Evolutionary conservation across 2,888 invertebrate genomes (phyloP).

Genomic region (Boloria selene): DNA sequence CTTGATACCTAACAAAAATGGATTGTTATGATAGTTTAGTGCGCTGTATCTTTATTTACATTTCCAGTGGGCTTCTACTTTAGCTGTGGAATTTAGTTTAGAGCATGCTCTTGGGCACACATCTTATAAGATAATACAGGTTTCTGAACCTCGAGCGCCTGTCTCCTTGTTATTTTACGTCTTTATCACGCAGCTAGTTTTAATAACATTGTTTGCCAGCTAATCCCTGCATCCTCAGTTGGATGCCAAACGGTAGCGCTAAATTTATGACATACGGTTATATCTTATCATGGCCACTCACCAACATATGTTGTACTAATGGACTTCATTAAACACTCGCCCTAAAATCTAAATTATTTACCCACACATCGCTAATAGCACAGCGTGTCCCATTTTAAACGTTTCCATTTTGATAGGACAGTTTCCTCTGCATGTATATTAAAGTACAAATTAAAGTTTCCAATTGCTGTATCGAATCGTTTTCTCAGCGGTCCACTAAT

Average conservation of each 20-base stretch:
- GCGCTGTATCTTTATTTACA: conserved; percentile 17
- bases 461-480: conserved; percentile 11
- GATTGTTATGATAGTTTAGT: conserved; percentile 16
- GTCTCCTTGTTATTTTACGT: conserved; percentile 60
- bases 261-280: conserved; percentile 78
- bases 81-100: conserved; percentile 33
- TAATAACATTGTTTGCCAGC: conserved; percentile 70
- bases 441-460: conserved; percentile 12
- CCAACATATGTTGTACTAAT: conserved; percentile 78
- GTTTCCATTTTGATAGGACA: conserved; percentile 4
- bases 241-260: conserved; percentile 78
- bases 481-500: conserved; percentile 62
- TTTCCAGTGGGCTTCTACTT: conserved; percentile 4
- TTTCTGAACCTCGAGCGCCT: conserved; percentile 67
- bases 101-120: conserved; percentile 39
- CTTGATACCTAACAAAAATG: conserved; percentile 10
- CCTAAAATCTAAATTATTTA: conserved; percentile 66
- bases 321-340: conserved; percentile 72
- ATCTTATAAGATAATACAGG: conserved; percentile 47
- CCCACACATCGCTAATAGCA: conserved; percentile 45
- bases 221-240: conserved; percentile 72
- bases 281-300: conserved; percentile 80
- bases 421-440: conserved; percentile 18
- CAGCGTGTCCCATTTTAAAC: conserved; percentile 61
- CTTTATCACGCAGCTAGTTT: conserved; percentile 67